Evolutionary conservation across 2,113 vertebrate species (phyloP).

Genomic region (rat (Rattus norvegicus)): DNA sequence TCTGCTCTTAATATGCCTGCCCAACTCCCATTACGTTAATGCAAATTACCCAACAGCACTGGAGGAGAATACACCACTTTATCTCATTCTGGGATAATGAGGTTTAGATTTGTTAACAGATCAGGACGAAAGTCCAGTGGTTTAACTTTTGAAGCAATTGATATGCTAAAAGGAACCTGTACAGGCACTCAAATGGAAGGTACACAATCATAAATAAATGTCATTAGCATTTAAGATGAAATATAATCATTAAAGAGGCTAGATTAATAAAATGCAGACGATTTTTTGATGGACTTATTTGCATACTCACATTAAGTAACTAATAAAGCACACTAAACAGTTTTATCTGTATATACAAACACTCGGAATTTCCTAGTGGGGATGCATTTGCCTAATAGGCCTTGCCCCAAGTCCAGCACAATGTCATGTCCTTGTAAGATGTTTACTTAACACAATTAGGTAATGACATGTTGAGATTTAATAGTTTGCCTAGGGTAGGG

Average conservation of each 20-base stretch:
- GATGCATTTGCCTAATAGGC: constrained; percentile 65
- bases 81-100: constrained; percentile 86
- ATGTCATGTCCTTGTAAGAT: constrained; percentile 73
- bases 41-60: constrained; percentile 82
- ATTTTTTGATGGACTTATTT: constrained; percentile 76
- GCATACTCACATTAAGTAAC: constrained; percentile 66
- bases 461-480: constrained; percentile 74
- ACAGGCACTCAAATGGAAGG: constrained; percentile 54
- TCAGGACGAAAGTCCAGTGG: constrained; percentile 82
- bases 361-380: not conserved
- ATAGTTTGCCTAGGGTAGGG: constrained; percentile 56
- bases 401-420: constrained; percentile 53
- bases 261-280: constrained; percentile 73
- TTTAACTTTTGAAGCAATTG: constrained; percentile 82
- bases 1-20: constrained; percentile 84
- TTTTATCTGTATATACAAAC: constrained; percentile 66
- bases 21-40: constrained; percentile 86
- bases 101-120: constrained; percentile 88
- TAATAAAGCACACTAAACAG: constrained; percentile 71
- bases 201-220: constrained; percentile 82
- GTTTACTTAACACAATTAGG: constrained; percentile 67
- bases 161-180: constrained; percentile 75
- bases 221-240: constrained; percentile 85
- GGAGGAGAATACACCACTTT: constrained; percentile 84
- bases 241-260: constrained; percentile 84